A percentile compares a stretch with the other conserved stretches of the same genome.
Evolutionary conservation across 2,113 vertebrate species (phyloP).

Genomic region (Arizona elegans): DNA sequence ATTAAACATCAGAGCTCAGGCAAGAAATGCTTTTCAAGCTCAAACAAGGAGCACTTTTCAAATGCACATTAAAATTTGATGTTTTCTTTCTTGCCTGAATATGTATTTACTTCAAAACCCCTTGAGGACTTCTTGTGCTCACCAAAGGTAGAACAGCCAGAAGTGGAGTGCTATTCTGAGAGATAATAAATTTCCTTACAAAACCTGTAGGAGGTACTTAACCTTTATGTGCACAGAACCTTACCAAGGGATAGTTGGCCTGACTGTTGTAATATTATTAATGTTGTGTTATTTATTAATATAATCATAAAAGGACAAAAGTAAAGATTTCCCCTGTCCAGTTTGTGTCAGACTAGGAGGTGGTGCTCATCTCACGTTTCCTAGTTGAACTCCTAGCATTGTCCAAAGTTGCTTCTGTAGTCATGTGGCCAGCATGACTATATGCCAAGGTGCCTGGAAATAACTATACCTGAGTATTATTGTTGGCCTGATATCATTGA

Average conservation of each 20-base stretch:
- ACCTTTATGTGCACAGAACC: not conserved
- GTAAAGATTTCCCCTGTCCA: not conserved
- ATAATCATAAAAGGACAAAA: not conserved
- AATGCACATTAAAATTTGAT: constrained; percentile 21
- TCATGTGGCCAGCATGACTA: not conserved
- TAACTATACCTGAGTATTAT: not conserved
- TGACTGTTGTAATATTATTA: not conserved
- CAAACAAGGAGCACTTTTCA: constrained; percentile 8
- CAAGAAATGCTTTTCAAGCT: constrained; percentile 6
- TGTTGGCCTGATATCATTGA: not conserved
- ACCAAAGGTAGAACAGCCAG: not conserved
- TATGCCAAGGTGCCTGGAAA: not conserved
- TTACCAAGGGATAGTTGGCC: not conserved
- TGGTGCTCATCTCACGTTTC: not conserved
- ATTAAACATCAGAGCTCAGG: constrained; percentile 21
- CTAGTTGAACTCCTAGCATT: not conserved
- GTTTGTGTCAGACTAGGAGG: not conserved
- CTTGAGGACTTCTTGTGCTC: not conserved
- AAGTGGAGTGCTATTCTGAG: not conserved
- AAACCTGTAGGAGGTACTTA: not conserved
- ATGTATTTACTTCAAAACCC: constrained; percentile 1
- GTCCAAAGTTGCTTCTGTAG: not conserved
- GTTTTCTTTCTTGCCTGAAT: not conserved
- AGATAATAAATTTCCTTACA: not conserved
- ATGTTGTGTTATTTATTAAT: not conserved